Evolutionary conservation across 2,888 invertebrate species (phyloP).

Genomic region (Drosophila dives): DNA sequence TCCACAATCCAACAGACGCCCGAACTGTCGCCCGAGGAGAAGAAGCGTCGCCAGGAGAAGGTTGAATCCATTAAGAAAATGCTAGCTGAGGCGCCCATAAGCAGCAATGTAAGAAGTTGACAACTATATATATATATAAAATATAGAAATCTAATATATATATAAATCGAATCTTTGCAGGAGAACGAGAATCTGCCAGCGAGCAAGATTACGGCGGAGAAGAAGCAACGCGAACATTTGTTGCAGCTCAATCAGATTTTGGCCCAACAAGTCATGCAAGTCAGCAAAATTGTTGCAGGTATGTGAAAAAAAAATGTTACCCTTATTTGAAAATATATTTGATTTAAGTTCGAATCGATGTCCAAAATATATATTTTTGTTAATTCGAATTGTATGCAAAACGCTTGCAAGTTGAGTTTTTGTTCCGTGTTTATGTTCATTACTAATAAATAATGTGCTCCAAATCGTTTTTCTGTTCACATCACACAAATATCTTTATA

Average conservation of each 20-base stretch:
- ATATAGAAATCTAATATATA: background rate
- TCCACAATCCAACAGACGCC: slow-evolving; percentile 87
- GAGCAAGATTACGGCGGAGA: slow-evolving; percentile 92
- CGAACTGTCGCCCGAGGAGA: slow-evolving; percentile 93
- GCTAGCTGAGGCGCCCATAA: slow-evolving; percentile 89
- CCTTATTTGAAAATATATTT: slow-evolving; percentile 19
- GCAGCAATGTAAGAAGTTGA: slow-evolving; percentile 82
- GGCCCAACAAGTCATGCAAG: slow-evolving; percentile 97
- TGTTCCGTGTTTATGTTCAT: slow-evolving; percentile 63
- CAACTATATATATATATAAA: too few relatives aligned
- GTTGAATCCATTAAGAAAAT: slow-evolving; percentile 96
- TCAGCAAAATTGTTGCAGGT: slow-evolving; percentile 98
- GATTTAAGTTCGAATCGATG: slow-evolving; percentile 59
- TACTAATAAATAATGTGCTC: slow-evolving; percentile 56
- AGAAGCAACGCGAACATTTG: slow-evolving; percentile 94
- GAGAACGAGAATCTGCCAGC: slow-evolving; percentile 86
- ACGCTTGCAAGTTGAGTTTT: slow-evolving; percentile 66
- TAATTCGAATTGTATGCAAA: slow-evolving; percentile 49
- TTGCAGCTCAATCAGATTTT: slow-evolving; percentile 96
- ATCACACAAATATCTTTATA: slow-evolving; percentile 20
- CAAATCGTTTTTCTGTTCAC: slow-evolving; percentile 46
- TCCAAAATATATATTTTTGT: slow-evolving; percentile 29
- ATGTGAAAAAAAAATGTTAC: slow-evolving; percentile 82
- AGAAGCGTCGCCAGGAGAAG: slow-evolving; percentile 92
- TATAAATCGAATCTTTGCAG: slow-evolving; percentile 32